These are phyloP conservation scores for Mesitornis unicolor DNA, from an alignment of 2,113 vertebrate species.

Conservation along the genomic window DNA sequence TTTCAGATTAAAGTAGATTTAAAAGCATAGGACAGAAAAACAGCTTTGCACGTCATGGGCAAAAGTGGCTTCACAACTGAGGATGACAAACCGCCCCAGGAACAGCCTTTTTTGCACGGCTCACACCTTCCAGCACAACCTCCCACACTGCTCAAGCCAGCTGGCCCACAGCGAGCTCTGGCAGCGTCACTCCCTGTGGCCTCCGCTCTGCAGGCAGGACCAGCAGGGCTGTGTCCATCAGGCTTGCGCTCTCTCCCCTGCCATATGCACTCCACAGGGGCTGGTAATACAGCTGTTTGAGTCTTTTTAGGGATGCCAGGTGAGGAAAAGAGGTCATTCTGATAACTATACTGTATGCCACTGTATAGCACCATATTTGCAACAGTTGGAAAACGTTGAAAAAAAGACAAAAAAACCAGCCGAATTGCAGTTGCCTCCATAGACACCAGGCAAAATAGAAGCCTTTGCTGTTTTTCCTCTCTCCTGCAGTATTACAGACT, in stretches of 20 bases:
- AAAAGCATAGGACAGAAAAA: neutral
- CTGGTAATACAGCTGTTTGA: neutral
- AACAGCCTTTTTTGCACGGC: neutral
- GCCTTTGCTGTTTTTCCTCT: neutral
- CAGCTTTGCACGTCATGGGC: accelerated
- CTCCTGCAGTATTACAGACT: neutral
- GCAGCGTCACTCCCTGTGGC: accelerated
- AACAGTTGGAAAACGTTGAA: neutral
- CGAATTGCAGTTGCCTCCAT: neutral
- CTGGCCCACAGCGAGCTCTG: accelerated
- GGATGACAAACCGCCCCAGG: neutral
- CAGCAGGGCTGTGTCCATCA: neutral
- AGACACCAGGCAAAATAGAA: neutral
- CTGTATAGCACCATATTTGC: neutral
- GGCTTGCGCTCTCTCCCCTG: neutral
- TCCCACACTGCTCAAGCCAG: neutral
- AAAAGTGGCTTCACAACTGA: neutral
- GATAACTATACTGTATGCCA: neutral
- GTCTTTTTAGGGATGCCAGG: neutral
- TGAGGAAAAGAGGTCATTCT: neutral
- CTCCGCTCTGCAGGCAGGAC: neutral
- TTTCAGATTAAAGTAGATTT: neutral
- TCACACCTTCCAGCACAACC: neutral
- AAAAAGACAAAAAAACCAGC: neutral
- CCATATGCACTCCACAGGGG: accelerated